Percentiles rank a stretch among this genome's conserved stretches.
Evolutionary conservation across 1,140 invertebrate species (phyloP).

Genomic region (Polypedilum vanderplanki): DNA sequence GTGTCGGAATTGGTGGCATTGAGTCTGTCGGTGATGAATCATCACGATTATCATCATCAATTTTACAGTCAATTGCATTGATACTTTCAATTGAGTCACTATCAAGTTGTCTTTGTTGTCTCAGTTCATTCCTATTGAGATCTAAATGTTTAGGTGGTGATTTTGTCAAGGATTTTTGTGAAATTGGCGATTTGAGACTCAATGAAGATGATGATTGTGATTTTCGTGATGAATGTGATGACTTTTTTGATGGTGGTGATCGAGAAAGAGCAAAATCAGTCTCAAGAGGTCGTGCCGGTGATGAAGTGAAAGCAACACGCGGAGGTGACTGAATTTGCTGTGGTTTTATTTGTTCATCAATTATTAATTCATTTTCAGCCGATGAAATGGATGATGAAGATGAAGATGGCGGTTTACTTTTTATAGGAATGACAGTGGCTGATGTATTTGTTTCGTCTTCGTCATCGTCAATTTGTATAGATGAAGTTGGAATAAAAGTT

Average conservation of each 20-base stretch:
- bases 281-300: not conserved
- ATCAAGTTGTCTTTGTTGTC: not conserved
- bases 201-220: not conserved
- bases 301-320: not conserved
- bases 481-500: not conserved
- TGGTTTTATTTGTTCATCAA: not conserved
- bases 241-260: slow-evolving; percentile 20
- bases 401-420: slow-evolving; percentile 4
- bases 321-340: not conserved
- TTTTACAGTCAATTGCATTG: slow-evolving; percentile 22
- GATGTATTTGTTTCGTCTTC: slow-evolving; percentile 12
- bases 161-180: not conserved
- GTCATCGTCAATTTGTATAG: not conserved
- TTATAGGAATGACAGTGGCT: not conserved
- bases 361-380: not conserved
- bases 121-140: not conserved
- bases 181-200: not conserved
- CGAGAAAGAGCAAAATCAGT: not conserved
- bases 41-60: slow-evolving; percentile 25
- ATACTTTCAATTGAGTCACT: slow-evolving; percentile 23
- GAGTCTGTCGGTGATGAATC: slow-evolving; percentile 21
- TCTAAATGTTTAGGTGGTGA: not conserved
- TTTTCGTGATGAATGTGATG: not conserved
- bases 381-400: slow-evolving; percentile 18
- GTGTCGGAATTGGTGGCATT: slow-evolving; percentile 21